Evolutionary conservation across 2,888 invertebrate species (phyloP).

Genomic region (Eupithecia pulchellata): DNA sequence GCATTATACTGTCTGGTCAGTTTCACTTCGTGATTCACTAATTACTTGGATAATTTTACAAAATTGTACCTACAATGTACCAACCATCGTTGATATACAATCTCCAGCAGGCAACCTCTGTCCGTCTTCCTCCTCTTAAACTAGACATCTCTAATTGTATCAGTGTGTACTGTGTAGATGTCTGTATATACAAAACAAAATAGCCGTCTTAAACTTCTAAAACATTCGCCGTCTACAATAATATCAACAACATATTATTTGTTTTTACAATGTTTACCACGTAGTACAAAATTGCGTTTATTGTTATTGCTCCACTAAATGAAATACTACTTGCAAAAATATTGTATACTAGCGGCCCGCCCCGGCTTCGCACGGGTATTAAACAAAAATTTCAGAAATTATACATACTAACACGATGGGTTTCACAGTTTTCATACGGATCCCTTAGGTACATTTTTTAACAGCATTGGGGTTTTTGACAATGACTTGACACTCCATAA

Average conservation of each 20-base stretch:
- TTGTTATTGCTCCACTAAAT: conserved; percentile 46
- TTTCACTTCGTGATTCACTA: not conserved
- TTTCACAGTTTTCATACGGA: too few relatives aligned
- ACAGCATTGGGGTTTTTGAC: too few relatives aligned
- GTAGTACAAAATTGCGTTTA: conserved; percentile 57
- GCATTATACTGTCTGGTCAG: not conserved
- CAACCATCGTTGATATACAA: not conserved
- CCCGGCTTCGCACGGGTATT: too few relatives aligned
- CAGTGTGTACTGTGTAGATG: not conserved
- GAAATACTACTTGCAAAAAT: conserved; percentile 37
- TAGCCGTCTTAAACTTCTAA: not conserved
- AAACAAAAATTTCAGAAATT: too few relatives aligned
- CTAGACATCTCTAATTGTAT: not conserved
- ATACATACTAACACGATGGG: too few relatives aligned
- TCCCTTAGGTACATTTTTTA: too few relatives aligned
- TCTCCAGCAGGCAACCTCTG: not conserved
- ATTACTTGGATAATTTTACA: not conserved
- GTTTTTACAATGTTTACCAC: conserved; percentile 41
- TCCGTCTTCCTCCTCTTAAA: too few relatives aligned
- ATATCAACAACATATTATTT: conserved; percentile 5
- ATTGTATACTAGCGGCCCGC: too few relatives aligned
- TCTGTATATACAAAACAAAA: not conserved
- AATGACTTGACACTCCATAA: too few relatives aligned
- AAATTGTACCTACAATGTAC: not conserved
- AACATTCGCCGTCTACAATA: not conserved